Base-by-base conservation (phyloP, 2,113 vertebrate species). In the Proterorhinus semilunaris region DNA sequence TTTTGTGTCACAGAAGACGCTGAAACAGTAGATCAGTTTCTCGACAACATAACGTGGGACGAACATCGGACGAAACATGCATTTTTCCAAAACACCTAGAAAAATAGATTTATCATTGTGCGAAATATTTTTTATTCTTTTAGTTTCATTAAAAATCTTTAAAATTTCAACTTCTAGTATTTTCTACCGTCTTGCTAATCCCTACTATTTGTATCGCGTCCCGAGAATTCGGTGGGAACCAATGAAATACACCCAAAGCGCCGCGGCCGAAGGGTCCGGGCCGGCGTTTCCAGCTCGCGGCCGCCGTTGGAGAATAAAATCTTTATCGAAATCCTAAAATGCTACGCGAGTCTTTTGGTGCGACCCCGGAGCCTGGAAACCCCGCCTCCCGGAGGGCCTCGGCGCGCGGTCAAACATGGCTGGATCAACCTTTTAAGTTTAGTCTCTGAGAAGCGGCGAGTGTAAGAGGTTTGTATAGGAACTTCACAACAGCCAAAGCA, bases 401-500 rank as follows among this genome's bases (percentile, higher is more conserved):
- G 91, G 94, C 94, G 94, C 94, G 93, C 93, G 36, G 57, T 92
- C 93, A 95, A 97, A 85, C 76, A 89, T 97, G 96, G 96, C 96
- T 98, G 94, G 94, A 93, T 96, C 94, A 91, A 96, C 95, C 95
- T 95, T 95, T 96, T 97, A 95, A 96, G 95, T 96, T 96, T 96
- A 78, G 93, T 96, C 95, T 95, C 95, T 96, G 95, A 97, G 95
- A 96, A 43, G 92, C 78, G 77, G 80, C 75, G 79, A 87, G 85
- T 88, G 88, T 90, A 91, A 90, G 91, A 93, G 91, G 85, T 89
- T 47, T 93, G 94, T 90, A 79, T 88, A 43, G 83, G 94, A 93
- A 95, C 94, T 95, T 96, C 95, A 98, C 95, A 93, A 96, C 95
- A 96, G 95, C 95, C 94, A 98, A 98, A 98, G 95, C 95, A 96